Base-by-base conservation (phyloP, 2,797 vertebrate genomes). In the Gallinago stenura region DNA sequence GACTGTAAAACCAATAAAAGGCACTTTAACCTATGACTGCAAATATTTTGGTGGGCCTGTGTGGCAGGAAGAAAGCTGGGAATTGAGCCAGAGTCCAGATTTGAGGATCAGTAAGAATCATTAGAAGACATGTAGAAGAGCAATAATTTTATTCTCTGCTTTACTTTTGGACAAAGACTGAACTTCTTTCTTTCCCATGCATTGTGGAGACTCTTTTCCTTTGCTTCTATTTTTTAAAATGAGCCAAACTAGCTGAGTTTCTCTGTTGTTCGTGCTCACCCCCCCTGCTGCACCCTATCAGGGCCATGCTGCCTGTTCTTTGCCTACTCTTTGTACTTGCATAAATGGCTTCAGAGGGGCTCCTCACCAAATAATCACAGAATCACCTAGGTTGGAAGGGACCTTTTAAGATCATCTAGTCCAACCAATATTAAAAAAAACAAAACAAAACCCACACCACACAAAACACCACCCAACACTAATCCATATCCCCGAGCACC, bases 1-100 rank as follows among this genome's bases (percentile, higher is more conserved):
- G 33, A 71, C 57, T 57, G 62, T 79, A 82, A 96, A 91, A 54
- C 46, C 33, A 94, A 78, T 91, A 80, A 89, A 82, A 87, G 25
- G 51, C 51, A 87, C 68, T 97, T 92, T 58, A 93, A 91, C 35
- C 46, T 78, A 65, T 33, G 87, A 78, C 65, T 76, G 62, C 61
- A 90, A 90, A 76, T 90, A 73, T 75, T 76, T 79, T 82, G 35
- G 75, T 62, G 73, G 58, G 28, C 60, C 39, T 41, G 19, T 69
- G 60, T 60, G 35, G 31, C 19, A 51, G 54, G 79, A 6, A 57
- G 78, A 72, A 80, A 45, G 12, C 28, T 87, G 48, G 48, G 56
- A 92, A 66, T 10, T 62, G 39, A 95, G 54, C 53, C 35, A 79
- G 43, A 21, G 9, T 61, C 78, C 37, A 41, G 57, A 50, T 69